A percentile compares a stretch with the other conserved stretches of the same genome.
Conservation (phyloP, 2,888 invertebrate genomes). For the Kryphioiulus occultus region DNA sequence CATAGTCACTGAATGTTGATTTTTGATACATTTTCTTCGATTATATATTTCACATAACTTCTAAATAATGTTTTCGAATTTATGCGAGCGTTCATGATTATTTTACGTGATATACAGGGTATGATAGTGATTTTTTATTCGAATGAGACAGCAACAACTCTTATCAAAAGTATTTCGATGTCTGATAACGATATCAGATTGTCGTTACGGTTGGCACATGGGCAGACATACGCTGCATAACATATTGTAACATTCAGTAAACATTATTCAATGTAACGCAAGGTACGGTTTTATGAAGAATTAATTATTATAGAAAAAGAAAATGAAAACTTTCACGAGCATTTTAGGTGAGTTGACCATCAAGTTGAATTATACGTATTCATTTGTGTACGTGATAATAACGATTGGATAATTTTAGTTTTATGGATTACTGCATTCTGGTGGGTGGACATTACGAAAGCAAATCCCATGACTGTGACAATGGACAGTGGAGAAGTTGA, state of each 20-base stretch:
- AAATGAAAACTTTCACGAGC: not conserved
- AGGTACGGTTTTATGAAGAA: not conserved
- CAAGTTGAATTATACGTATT: not conserved
- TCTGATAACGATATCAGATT: not conserved
- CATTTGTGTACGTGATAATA: not conserved
- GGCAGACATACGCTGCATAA: too few relatives aligned
- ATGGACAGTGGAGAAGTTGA: not conserved
- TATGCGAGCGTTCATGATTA: too few relatives aligned
- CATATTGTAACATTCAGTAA: too few relatives aligned
- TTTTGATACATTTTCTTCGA: too few relatives aligned
- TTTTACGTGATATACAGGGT: too few relatives aligned
- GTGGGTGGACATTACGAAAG: not conserved
- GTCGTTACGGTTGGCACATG: too few relatives aligned
- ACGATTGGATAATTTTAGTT: not conserved
- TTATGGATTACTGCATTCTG: not conserved
- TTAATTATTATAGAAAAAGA: not conserved
- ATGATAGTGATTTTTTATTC: not conserved
- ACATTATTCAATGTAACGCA: too few relatives aligned
- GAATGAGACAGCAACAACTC: not conserved
- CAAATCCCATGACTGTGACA: not conserved
- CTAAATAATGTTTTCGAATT: too few relatives aligned
- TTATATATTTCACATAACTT: too few relatives aligned
- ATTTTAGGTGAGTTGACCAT: not conserved
- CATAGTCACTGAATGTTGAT: too few relatives aligned
- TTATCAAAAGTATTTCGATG: not conserved